Evolutionary conservation across 2,113 vertebrate genomes (phyloP), one percentile per base, ranked within the genome.

Genomic region (Mystacornis crossleyi): DNA sequence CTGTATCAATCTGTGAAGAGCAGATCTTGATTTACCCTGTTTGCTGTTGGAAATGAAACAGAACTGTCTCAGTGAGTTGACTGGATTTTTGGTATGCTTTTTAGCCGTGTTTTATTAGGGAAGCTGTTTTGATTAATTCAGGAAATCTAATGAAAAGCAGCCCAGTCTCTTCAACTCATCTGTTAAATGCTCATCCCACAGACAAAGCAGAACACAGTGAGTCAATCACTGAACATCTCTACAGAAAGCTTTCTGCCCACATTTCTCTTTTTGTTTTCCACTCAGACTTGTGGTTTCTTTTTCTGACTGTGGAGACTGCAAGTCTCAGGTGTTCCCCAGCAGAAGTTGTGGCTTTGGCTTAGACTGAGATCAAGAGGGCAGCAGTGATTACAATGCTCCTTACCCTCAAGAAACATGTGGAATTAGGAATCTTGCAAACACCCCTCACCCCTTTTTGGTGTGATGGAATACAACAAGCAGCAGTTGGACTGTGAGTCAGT

Each of bases 341-440:
- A 90, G 55, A 71, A 78, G 28, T 33, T 95, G 79, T 93, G 79
- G 64, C 82, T 92, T 96, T 93, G 79, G 64, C 82, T 92, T 96
- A 92, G 45, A 45, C 64, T 94, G 67, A 83, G 80, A 90, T 94
- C 38, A 51, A 73, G 92, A 90, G 75, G 79, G 82, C 88, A 73
- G 81, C 64, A 92, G 33, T 89, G 80, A 48, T 81, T 90, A 71
- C 67, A 94, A 1, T 43, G 86, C 38, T 47, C 38, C 24, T 95
- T 89, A 78, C 54, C 18, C 67, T 94, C 75, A 92, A 69, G 55
- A 51, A 92, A 18, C 15, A 21, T 64, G 33, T 89, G 75, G 72
- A 90, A 94, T 89, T 92, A 92, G 82, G 51, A 93, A 84, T 55
- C 78, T 94, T 86, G 21, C 75, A 81, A 78, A 90, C 42, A 64